A percentile compares a stretch with the other conserved stretches of the same genome.
Conservation (phyloP, 92 coral and sea anemone species). For the Siderastrea siderea region DNA sequence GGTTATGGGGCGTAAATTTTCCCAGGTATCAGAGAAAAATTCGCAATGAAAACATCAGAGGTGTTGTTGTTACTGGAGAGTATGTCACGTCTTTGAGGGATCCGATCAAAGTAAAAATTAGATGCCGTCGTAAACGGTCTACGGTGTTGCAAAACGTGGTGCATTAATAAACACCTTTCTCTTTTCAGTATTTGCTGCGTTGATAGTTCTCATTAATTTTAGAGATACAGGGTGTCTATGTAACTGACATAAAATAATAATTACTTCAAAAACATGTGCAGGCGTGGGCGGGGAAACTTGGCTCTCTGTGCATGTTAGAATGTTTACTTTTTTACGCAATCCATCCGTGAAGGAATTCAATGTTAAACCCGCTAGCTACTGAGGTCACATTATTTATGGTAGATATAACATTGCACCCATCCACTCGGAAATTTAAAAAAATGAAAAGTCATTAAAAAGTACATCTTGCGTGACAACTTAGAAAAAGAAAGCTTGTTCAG, state of each 20-base stretch:
- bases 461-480: too few species aligned
- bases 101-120: not conserved
- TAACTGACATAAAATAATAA: not conserved
- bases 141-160: not conserved
- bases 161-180: not conserved
- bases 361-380: not conserved
- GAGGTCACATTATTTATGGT: not conserved
- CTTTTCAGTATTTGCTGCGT: not conserved
- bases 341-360: conserved; percentile 23
- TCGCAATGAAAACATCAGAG: not conserved
- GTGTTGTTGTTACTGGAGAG: not conserved
- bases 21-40: not conserved
- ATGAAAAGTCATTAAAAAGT: too few species aligned
- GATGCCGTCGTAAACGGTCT: not conserved
- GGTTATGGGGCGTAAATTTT: not conserved
- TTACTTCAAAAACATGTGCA: conserved; percentile 9
- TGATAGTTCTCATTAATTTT: not conserved
- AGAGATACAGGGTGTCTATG: not conserved
- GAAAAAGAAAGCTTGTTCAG: too few species aligned
- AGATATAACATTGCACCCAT: not conserved
- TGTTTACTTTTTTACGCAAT: not conserved
- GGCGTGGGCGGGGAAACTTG: conserved; percentile 31
- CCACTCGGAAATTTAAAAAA: not conserved
- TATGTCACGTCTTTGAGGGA: not conserved
- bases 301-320: conserved; percentile 11